Conservation (phyloP, 2,888 invertebrate genomes). For the Plusia festucae region DNA sequence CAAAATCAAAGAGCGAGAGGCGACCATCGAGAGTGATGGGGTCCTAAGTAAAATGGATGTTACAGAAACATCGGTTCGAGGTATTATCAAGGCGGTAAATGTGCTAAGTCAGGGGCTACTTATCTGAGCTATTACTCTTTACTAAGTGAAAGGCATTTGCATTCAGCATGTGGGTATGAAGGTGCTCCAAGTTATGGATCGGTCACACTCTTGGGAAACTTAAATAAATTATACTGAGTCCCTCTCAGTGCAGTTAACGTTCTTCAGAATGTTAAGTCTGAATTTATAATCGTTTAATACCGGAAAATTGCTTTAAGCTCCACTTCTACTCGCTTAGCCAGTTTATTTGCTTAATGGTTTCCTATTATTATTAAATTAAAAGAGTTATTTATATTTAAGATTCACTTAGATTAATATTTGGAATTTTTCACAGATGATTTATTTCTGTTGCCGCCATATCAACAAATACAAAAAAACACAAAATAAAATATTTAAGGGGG, state of each 20-base stretch:
- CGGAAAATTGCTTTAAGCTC: slow-evolving; percentile 47
- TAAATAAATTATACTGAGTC: slow-evolving; percentile 52
- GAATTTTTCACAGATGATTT: too few species aligned
- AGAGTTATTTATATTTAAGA: slow-evolving; percentile 1
- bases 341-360: slow-evolving; percentile 44
- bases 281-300: slow-evolving; percentile 58
- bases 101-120: slow-evolving; percentile 83
- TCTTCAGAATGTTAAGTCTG: slow-evolving; percentile 47
- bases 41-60: slow-evolving; percentile 66
- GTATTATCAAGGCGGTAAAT: slow-evolving; percentile 77
- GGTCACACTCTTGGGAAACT: slow-evolving; percentile 33
- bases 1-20: slow-evolving; percentile 38
- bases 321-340: slow-evolving; percentile 30
- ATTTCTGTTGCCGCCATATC: too few species aligned
- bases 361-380: slow-evolving; percentile 37
- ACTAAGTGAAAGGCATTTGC: slow-evolving; percentile 79
- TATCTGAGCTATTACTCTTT: slow-evolving; percentile 78
- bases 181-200: slow-evolving; percentile 49
- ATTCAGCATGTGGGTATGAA: slow-evolving; percentile 63
- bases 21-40: slow-evolving; percentile 40
- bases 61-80: slow-evolving; percentile 73
- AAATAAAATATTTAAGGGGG: too few species aligned
- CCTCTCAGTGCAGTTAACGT: slow-evolving; percentile 31
- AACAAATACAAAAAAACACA: too few species aligned
- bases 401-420: too few species aligned